Evolutionary conservation across 2,888 invertebrate species (phyloP), one percentile per base, ranked within the genome.

Genomic region (Embidobia sp.): DNA sequence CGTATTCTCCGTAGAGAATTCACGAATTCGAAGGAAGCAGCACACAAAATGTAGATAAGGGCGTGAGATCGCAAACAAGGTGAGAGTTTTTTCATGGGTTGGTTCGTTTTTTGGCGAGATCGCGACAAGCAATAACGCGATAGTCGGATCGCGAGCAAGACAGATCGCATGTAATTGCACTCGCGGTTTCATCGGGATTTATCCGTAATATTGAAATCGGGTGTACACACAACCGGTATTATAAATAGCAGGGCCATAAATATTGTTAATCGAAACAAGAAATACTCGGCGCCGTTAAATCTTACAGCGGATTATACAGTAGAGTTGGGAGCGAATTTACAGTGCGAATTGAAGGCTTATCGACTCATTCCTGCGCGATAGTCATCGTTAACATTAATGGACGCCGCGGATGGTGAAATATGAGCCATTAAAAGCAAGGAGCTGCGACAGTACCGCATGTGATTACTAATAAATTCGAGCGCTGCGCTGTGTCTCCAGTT

Each of bases 401-500:
- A 78, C 73, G 77, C 72, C 66, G 67, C 74, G 79, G 59, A 37
- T 44, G 61, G 57, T 77, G 79, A 80, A 79, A 70, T 79, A 79
- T 77, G 77, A 61, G 63, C 77, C 79, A 80, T 80, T 77, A 79
- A 82, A 81, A 42, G 73, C 59, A 74, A 76, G 70, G 76, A 76
- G 61, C 64, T 79, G 51, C 78, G 79, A 79, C 55, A 72, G 78
- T 69, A 55, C 46, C 67, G 79, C 66, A 57, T 73, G 72, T 77
- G 80, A 82, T 81, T 81, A 82, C 80, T 81, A 78, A 80, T 79
- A 80, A 80, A 82, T 77, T 77, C 51, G 66, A 55, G 15, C n/a
- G n/a, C n/a, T n/a, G n/a, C n/a, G 48, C 55, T 33, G 72, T 42
- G 75, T 69, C 67, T 75, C 42, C 61, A 44, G 40, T 33, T 61